Evolutionary conservation across 2,888 invertebrate species (phyloP).

Genomic region (Cosmopolites sordidus): DNA sequence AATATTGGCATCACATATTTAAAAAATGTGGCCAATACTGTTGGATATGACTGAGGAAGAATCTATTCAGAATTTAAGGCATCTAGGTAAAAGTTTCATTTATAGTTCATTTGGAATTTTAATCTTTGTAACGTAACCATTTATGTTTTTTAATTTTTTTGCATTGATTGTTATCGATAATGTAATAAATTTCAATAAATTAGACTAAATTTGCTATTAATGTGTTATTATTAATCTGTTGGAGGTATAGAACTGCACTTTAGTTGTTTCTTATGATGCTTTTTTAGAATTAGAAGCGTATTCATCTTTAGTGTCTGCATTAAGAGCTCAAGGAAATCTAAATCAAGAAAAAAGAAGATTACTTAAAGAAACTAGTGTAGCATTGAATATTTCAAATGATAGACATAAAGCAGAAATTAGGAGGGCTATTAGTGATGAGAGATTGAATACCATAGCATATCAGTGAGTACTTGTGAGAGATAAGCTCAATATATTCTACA

Average conservation of each 20-base stretch:
- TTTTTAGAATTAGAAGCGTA: constrained; percentile 83
- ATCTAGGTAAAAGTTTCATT: constrained; percentile 70
- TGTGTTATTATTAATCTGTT: no score
- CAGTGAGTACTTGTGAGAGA: constrained; percentile 59
- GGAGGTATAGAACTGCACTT: no score
- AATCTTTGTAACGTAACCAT: no score
- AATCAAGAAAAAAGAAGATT: constrained; percentile 79
- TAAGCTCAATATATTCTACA: background rate
- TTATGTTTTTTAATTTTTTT: no score
- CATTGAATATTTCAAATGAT: constrained; percentile 83
- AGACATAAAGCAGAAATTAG: constrained; percentile 89
- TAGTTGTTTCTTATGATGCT: no score
- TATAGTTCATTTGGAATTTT: no score
- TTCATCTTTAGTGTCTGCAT: constrained; percentile 81
- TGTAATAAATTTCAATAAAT: no score
- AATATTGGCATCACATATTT: constrained; percentile 1
- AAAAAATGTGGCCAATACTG: constrained; percentile 62
- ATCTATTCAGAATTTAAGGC: constrained; percentile 80
- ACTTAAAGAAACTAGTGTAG: constrained; percentile 75
- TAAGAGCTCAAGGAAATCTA: constrained; percentile 88
- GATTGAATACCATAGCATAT: constrained; percentile 82
- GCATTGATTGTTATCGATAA: no score
- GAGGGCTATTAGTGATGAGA: constrained; percentile 88
- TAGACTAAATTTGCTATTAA: no score
- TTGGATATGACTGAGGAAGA: constrained; percentile 85